Evolutionary conservation across 1,140 invertebrate species (phyloP).

Genomic region (Paramacrobiotus metropolitanus): DNA sequence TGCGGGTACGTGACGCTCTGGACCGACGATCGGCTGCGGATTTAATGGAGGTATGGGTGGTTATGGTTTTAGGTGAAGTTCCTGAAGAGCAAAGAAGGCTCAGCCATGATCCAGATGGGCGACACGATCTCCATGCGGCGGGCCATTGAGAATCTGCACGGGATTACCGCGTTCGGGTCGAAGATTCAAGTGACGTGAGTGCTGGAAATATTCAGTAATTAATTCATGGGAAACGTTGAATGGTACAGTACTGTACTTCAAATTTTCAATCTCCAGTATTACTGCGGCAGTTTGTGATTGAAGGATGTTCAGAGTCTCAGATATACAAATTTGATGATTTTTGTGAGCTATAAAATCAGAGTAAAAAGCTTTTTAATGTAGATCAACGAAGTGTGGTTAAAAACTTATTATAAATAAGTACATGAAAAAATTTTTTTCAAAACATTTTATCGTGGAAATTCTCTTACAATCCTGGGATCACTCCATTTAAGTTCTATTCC

Average conservation of each 20-base stretch:
- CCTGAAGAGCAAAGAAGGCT: slow-evolving; percentile 91
- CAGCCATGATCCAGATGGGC: slow-evolving; percentile 99
- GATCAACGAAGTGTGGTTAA: too few species aligned
- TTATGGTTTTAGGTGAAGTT: slow-evolving; percentile 58
- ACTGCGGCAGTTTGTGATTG: too few species aligned
- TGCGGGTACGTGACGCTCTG: slow-evolving; percentile 46
- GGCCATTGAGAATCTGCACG: slow-evolving; percentile 79
- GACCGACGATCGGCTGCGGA: neutral
- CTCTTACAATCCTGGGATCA: too few species aligned
- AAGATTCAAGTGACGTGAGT: slow-evolving; percentile 36
- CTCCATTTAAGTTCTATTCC: too few species aligned
- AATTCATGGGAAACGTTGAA: slow-evolving; percentile 8
- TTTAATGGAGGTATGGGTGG: neutral
- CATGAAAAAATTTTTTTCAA: too few species aligned
- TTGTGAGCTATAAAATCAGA: too few species aligned
- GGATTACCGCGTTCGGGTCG: slow-evolving; percentile 49
- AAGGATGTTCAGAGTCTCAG: too few species aligned
- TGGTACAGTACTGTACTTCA: slow-evolving; percentile 5
- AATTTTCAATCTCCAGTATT: too few species aligned
- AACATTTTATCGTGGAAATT: too few species aligned
- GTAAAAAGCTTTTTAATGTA: too few species aligned
- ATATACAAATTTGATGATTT: too few species aligned
- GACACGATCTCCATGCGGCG: slow-evolving; percentile 77
- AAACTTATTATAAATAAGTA: too few species aligned
- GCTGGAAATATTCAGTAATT: slow-evolving; percentile 8